phyloP scores from a whole-genome alignment of 2,113 vertebrate species.

The Zapus hudsonius region DNA sequence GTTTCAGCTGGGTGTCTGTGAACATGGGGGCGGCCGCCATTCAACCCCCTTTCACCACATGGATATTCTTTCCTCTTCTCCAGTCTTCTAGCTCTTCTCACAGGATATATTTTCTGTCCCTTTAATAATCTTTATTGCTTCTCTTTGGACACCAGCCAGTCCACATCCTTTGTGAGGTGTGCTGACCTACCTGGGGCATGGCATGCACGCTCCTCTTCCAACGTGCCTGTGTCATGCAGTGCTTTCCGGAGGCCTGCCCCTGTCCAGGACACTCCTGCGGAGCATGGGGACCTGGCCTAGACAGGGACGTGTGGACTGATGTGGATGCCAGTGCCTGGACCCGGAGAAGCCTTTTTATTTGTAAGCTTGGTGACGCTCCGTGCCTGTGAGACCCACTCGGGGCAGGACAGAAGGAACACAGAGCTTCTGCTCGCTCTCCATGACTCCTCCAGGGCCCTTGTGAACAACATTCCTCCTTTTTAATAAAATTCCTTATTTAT shows the following conservation, averaged over 20 bases:
- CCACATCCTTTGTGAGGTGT: slow-evolving; percentile 64
- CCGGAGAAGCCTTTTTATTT: not conserved
- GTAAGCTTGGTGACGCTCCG: not conserved
- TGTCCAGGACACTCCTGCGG: not conserved
- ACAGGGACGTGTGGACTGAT: not conserved
- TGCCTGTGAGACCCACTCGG: not conserved
- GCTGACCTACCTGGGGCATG: slow-evolving; percentile 49
- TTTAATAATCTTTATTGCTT: slow-evolving; percentile 78
- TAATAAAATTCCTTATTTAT: not conserved
- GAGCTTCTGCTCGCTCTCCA: not conserved
- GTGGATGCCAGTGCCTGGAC: not conserved
- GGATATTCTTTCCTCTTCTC: not conserved
- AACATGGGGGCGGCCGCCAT: not conserved
- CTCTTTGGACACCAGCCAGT: slow-evolving; percentile 56
- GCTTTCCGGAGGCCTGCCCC: slow-evolving; percentile 52
- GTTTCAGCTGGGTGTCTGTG: not conserved
- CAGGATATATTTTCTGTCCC: slow-evolving; percentile 69
- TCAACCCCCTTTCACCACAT: not conserved
- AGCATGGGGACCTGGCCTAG: not conserved
- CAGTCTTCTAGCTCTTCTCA: slow-evolving; percentile 25
- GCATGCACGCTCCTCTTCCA: not conserved
- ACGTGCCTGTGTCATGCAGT: slow-evolving; percentile 9
- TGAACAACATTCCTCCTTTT: not conserved
- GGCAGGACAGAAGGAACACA: not conserved
- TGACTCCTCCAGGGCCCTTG: not conserved